These are phyloP conservation scores for Acrocephalus arundinaceus DNA, from an alignment of 2,113 vertebrate genomes.

Conservation along the genomic window DNA sequence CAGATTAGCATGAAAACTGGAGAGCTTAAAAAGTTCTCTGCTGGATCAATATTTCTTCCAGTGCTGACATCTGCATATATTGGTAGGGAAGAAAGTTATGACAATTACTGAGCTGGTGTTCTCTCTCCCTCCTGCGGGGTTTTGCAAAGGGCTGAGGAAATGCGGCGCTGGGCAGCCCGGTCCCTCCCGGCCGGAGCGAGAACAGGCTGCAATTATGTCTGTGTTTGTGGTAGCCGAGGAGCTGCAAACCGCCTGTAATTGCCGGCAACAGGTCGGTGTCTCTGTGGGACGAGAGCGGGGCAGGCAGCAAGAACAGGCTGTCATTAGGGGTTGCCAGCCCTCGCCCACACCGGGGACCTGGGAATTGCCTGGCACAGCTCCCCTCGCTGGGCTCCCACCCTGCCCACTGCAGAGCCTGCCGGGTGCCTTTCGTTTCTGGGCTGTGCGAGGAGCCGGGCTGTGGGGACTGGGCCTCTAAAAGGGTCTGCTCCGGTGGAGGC, in stretches of 20 bases:
- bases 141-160: neutral
- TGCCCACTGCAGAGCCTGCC: neutral
- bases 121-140: neutral
- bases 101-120: neutral
- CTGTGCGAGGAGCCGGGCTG: accelerated
- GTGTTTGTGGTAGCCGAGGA: neutral
- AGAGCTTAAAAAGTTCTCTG: neutral
- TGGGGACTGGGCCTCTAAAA: neutral
- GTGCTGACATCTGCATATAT: neutral
- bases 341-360: neutral
- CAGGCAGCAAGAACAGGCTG: neutral
- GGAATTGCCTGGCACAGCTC: neutral
- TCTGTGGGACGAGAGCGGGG: neutral
- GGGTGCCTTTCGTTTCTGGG: neutral
- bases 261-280: neutral
- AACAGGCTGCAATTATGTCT: neutral
- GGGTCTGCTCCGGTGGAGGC: neutral
- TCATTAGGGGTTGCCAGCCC: neutral
- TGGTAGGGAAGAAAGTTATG: neutral
- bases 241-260: slow-evolving; percentile 22
- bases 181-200: neutral
- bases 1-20: neutral
- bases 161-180: neutral
- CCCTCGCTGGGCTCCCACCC: neutral
- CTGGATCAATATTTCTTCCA: neutral